Evolutionary conservation across 2,113 vertebrate species (phyloP).

Genomic region (Neopipo cinnamomea): DNA sequence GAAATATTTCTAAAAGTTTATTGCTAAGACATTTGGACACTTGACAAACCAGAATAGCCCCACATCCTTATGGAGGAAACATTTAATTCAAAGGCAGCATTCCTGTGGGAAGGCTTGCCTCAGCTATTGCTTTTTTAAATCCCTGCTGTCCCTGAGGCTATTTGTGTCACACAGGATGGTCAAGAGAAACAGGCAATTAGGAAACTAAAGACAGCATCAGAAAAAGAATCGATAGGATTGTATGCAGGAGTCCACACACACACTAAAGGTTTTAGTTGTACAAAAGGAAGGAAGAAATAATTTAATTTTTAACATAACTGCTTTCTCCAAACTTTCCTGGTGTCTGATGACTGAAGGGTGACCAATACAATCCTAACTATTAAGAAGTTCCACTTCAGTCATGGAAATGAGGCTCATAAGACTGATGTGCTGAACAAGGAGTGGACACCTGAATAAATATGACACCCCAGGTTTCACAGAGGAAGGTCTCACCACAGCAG

Average conservation of each 20-base stretch:
- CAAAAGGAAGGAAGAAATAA: background rate
- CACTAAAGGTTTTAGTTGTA: background rate
- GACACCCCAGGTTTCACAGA: background rate
- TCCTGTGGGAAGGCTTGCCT: background rate
- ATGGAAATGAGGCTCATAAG: background rate
- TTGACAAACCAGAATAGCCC: background rate
- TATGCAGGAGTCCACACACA: accelerated
- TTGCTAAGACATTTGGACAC: background rate
- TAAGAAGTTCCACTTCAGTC: background rate
- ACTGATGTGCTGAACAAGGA: background rate
- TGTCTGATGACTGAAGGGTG: background rate
- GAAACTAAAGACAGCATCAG: background rate
- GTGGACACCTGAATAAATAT: background rate
- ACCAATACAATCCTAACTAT: background rate
- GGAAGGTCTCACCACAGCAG: background rate
- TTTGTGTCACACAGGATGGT: background rate
- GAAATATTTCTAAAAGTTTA: background rate
- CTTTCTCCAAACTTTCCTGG: background rate
- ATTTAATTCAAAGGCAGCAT: background rate
- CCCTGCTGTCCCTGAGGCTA: background rate
- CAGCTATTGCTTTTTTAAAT: background rate
- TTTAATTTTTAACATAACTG: background rate
- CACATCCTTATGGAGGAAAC: background rate
- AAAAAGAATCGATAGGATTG: accelerated
- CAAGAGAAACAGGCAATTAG: background rate